Evolutionary conservation across 2,113 vertebrate species (phyloP).

Genomic region (Rhinichthys klamathensis): DNA sequence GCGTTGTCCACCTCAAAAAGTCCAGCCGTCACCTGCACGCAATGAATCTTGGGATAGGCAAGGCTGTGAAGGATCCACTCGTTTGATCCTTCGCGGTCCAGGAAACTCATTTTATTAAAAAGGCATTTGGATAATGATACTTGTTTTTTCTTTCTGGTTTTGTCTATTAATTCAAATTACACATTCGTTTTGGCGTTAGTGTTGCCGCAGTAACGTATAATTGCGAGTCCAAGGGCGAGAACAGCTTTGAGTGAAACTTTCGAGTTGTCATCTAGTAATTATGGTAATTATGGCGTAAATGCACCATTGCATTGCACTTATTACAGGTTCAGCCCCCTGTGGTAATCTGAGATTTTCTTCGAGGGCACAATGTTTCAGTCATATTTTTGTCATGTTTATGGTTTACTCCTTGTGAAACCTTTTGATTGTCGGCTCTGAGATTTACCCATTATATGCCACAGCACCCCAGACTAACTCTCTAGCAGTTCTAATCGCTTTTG

Average conservation of each 20-base stretch:
- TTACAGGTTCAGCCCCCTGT: not conserved
- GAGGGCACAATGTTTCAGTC: not conserved
- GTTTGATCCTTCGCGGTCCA: too few relatives aligned
- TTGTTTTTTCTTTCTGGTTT: not conserved
- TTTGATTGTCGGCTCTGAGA: too few relatives aligned
- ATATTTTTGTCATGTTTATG: not conserved
- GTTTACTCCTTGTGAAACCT: not conserved
- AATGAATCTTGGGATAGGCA: too few relatives aligned
- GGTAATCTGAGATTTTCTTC: not conserved
- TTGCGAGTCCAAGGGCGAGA: not conserved
- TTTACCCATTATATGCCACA: too few relatives aligned
- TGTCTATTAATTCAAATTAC: not conserved
- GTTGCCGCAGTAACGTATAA: not conserved
- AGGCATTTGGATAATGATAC: not conserved
- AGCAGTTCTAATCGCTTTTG: too few relatives aligned
- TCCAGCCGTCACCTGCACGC: too few relatives aligned
- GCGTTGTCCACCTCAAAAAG: too few relatives aligned
- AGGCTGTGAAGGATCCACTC: too few relatives aligned
- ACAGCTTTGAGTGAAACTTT: not conserved
- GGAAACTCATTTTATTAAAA: not conserved
- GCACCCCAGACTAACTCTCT: too few relatives aligned
- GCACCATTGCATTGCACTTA: not conserved
- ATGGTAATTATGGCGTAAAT: not conserved
- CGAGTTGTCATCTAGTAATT: not conserved
- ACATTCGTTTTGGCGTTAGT: not conserved